These are phyloP conservation scores for Plagodis pulveraria DNA, from an alignment of 2,888 invertebrate species.

Conservation along the genomic window DNA sequence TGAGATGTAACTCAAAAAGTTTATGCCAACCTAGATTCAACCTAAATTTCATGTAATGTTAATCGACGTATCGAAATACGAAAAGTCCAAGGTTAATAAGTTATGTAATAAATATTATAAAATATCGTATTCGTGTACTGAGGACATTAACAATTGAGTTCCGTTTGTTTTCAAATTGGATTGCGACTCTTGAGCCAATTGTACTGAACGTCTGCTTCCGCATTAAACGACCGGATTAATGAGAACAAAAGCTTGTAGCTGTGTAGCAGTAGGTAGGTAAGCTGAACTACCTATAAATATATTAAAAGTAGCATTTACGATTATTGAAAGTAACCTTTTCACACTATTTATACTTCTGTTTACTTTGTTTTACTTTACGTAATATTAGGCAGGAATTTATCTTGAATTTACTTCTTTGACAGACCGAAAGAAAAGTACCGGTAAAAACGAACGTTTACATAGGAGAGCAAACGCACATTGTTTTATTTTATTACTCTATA, in stretches of 20 bases:
- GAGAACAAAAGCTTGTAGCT: conserved; percentile 8
- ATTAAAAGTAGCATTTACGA: too few relatives aligned
- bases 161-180: conserved; percentile 49
- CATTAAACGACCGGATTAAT: conserved; percentile 35
- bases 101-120: conserved; percentile 14
- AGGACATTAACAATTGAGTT: conserved; percentile 9
- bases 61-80: conserved; percentile 7
- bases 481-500: too few relatives aligned
- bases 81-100: conserved; percentile 11
- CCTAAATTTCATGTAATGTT: conserved; percentile 1
- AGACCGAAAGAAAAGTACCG: too few relatives aligned
- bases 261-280: conserved; percentile 1
- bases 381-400: too few relatives aligned
- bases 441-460: too few relatives aligned
- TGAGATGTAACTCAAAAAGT: not conserved
- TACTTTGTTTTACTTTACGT: too few relatives aligned
- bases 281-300: not conserved
- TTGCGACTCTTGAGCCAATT: conserved; percentile 51
- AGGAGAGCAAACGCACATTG: too few relatives aligned
- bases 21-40: not conserved
- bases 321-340: too few relatives aligned
- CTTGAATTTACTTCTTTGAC: too few relatives aligned
- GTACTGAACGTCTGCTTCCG: conserved; percentile 43
- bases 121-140: conserved; percentile 15
- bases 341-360: too few relatives aligned